These are phyloP conservation scores for Stercorarius parasiticus DNA, from an alignment of 2,113 vertebrate species.

Conservation along the genomic window DNA sequence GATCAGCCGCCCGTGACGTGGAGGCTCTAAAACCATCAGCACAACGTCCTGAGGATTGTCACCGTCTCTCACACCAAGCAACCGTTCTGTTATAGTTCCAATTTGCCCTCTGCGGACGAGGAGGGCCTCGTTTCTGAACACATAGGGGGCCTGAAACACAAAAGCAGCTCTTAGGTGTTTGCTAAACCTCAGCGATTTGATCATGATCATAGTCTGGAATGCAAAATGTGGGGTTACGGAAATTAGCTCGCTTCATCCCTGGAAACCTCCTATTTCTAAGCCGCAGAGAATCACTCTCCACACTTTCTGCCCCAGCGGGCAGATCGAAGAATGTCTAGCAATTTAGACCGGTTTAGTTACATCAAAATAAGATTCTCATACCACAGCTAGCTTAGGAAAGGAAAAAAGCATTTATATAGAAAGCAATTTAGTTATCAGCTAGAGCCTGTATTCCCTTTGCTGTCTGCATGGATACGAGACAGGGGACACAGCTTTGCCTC, in stretches of 20 bases:
- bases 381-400: background rate
- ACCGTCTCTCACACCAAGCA: constrained; percentile 83
- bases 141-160: constrained; percentile 79
- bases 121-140: constrained; percentile 81
- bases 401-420: background rate
- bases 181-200: background rate
- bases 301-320: rapidly evolving
- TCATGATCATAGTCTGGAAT: background rate
- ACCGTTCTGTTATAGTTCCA: constrained; percentile 72
- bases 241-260: background rate
- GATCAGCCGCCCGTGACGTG: constrained; percentile 80
- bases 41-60: constrained; percentile 89
- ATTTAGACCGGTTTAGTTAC: background rate
- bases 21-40: constrained; percentile 81
- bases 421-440: background rate
- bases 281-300: background rate
- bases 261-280: background rate
- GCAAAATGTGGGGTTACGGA: background rate
- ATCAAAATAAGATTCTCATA: background rate
- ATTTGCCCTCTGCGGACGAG: constrained; percentile 71
- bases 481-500: background rate
- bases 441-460: background rate
- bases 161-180: background rate
- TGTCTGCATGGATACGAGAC: background rate
- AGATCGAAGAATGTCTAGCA: background rate